Conservation (phyloP, 2,113 vertebrate species). For the Erpornis zantholeuca region DNA sequence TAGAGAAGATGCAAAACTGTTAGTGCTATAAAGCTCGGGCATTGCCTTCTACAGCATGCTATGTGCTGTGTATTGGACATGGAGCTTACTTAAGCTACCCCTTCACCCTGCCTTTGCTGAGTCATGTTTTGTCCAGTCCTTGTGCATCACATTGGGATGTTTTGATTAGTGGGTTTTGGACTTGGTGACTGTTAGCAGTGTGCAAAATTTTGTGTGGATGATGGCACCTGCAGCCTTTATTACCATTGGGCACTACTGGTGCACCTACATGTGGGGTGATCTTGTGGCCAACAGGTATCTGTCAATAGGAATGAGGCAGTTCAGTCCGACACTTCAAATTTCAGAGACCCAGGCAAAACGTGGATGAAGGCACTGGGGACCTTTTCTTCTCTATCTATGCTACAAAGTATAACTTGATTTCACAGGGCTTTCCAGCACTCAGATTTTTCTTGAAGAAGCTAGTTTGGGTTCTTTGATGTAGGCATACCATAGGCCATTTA, state of each 20-base stretch:
- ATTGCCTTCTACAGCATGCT: neutral
- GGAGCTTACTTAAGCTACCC: neutral
- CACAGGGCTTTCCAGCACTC: neutral
- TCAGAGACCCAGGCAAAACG: neutral
- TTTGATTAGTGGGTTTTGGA: neutral
- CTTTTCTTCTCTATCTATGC: neutral
- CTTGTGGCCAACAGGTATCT: neutral
- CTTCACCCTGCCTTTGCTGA: neutral
- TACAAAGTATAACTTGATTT: neutral
- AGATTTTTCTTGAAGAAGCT: neutral
- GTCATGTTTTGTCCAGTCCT: neutral
- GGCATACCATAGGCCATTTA: neutral
- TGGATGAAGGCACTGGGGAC: neutral
- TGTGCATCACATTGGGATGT: neutral
- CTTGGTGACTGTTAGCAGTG: neutral
- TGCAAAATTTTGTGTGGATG: neutral
- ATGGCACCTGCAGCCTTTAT: neutral
- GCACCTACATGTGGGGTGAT: neutral
- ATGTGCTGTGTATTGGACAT: neutral
- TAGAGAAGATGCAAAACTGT: neutral
- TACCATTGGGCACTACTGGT: neutral
- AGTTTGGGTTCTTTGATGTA: neutral
- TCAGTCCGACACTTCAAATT: neutral
- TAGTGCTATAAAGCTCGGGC: neutral
- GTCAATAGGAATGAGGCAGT: neutral